Evolutionary conservation across 2,797 vertebrate genomes (phyloP).

Genomic region (Hoplostethus mediterraneus): DNA sequence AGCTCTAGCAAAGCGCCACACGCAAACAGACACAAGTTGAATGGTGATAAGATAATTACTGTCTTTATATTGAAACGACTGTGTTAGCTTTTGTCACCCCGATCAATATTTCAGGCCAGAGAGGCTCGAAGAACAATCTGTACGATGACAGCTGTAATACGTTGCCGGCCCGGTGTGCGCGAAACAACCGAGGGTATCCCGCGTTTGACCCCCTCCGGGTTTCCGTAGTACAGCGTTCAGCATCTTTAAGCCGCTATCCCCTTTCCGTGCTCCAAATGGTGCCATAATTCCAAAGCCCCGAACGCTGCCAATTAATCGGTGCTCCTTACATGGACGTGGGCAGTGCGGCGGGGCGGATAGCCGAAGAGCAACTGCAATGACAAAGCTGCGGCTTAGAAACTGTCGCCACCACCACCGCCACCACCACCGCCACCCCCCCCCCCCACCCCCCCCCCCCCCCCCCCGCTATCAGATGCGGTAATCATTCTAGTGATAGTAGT

Average conservation of each 20-base stretch:
- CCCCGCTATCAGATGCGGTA: conserved; percentile 22
- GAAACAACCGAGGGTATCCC: conserved; percentile 39
- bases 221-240: conserved; percentile 42
- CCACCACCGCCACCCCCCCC: not conserved
- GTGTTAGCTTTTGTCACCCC: conserved; percentile 4
- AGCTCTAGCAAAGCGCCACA: not conserved
- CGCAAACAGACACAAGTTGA: conserved; percentile 11
- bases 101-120: conserved; percentile 5
- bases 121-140: conserved; percentile 10
- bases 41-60: conserved; percentile 9
- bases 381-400: conserved; percentile 13
- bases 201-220: conserved; percentile 39
- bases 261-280: conserved; percentile 68
- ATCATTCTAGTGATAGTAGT: conserved; percentile 4
- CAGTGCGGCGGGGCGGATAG: conserved; percentile 35
- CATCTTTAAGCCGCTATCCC: conserved; percentile 58
- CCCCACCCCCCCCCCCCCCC: not conserved
- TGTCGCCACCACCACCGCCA: conserved; percentile 4
- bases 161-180: conserved; percentile 34
- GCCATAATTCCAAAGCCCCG: conserved; percentile 63
- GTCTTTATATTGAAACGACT: conserved; percentile 3
- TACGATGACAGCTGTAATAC: conserved; percentile 3
- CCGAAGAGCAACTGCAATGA: conserved; percentile 19
- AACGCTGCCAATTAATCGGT: conserved; percentile 50
- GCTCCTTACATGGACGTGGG: conserved; percentile 61